Evolutionary conservation across 92 coral and sea anemone genomes (phyloP).

Genomic region (Chrysogorgia sp.): DNA sequence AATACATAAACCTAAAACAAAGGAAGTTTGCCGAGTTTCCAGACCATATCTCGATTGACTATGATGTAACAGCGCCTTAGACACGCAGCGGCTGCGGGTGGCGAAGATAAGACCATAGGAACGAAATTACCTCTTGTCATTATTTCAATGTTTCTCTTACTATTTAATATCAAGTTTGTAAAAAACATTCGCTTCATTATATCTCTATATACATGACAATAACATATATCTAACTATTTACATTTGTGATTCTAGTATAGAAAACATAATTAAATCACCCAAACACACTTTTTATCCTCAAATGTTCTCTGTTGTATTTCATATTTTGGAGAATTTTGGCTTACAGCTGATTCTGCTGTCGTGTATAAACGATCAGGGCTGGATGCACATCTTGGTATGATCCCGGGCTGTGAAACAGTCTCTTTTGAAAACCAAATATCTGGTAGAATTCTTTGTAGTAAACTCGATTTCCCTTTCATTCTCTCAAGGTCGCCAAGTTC

Average conservation of each 20-base stretch:
- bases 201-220: not conserved
- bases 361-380: slow-evolving; percentile 62
- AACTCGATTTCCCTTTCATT: not conserved
- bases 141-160: not conserved
- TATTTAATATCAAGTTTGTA: not conserved
- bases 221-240: not conserved
- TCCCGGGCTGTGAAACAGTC: not conserved
- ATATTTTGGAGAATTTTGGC: not conserved
- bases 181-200: not conserved
- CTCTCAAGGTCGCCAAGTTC: slow-evolving; percentile 37
- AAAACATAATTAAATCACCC: slow-evolving; percentile 6
- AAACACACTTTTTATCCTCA: slow-evolving; percentile 30
- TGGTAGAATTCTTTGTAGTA: slow-evolving; percentile 7
- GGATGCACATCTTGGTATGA: slow-evolving; percentile 80
- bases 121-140: not conserved
- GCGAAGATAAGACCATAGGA: no score
- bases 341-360: slow-evolving; percentile 8
- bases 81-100: no score
- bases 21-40: no score
- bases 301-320: not conserved
- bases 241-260: not conserved
- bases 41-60: no score
- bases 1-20: no score
- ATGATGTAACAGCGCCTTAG: no score
- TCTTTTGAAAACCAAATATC: slow-evolving; percentile 2